Evolutionary conservation across 2,888 invertebrate species (phyloP).

Genomic region (Pomacea canaliculata): DNA sequence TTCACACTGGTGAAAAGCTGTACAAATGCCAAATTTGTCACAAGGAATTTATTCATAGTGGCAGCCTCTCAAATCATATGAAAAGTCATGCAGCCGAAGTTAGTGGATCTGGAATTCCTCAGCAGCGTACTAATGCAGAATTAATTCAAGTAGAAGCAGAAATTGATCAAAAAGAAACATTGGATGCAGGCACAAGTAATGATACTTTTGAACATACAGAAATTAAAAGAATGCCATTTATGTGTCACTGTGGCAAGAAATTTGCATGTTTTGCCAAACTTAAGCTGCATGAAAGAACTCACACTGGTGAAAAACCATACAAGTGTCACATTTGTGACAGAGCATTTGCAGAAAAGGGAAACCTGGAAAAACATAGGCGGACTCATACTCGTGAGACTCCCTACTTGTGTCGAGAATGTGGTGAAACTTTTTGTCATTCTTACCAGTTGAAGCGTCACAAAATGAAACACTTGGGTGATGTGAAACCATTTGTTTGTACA

Average conservation of each 20-base stretch:
- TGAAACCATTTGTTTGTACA: constrained; percentile 21
- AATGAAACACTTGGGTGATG: constrained; percentile 22
- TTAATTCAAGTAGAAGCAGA: neutral
- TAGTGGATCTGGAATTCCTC: neutral
- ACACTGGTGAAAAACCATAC: constrained; percentile 29
- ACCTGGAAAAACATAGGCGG: constrained; percentile 28
- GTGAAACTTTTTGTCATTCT: constrained; percentile 22
- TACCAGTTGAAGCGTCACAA: constrained; percentile 24
- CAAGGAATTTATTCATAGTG: constrained; percentile 25
- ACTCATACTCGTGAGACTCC: constrained; percentile 29
- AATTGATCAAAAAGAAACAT: constrained; percentile 13
- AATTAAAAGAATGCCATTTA: constrained; percentile 16
- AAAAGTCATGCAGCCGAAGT: constrained; percentile 20
- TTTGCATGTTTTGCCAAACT: constrained; percentile 29
- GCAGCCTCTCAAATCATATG: constrained; percentile 25
- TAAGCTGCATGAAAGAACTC: constrained; percentile 26
- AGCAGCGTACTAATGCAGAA: constrained; percentile 2
- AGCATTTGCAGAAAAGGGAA: constrained; percentile 29
- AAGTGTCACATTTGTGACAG: constrained; percentile 25
- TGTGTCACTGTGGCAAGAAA: constrained; percentile 20
- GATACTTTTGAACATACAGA: constrained; percentile 4
- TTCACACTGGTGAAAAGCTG: constrained; percentile 23
- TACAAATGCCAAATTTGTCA: constrained; percentile 25
- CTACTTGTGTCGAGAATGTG: constrained; percentile 28
- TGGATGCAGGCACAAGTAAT: neutral